Evolutionary conservation across 2,113 vertebrate genomes (phyloP), one percentile per base, ranked within the genome.

Genomic region (Podarcis raffonei): DNA sequence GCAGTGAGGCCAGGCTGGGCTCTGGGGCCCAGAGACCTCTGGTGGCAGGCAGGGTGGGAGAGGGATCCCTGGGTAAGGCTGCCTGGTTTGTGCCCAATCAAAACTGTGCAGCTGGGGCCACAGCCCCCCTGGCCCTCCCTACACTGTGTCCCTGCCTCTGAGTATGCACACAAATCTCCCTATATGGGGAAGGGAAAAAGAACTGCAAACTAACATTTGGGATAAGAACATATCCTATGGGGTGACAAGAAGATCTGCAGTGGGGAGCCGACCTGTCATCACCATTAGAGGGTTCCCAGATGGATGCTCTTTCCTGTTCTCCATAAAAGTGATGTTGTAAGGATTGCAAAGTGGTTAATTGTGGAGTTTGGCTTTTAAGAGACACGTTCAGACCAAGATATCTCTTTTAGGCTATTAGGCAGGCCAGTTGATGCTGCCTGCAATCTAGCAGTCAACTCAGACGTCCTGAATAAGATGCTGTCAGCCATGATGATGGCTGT

Each of bases 311-410:
- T 35, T 37, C 59, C 7, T 69, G 15, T 78, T 57, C 42, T 22
- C 42, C 15, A 35, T 76, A 30, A 20, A 23, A 78, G 62, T 23
- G 32, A 37, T 30, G 74, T 37, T 84, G 87, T 57, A 76, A 57
- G 42, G 39, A 22, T 69, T 89, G 23, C 78, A 78, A 89, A 85
- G 76, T 79, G 66, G 82, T 79, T 89, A 85, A 89, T 89, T 85
- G 68, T 32, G 48, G 48, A 18, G 53, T 62, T 77, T 80, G 39
- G 25, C 62, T 77, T 18, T 79, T 89, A 62, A 89, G 74, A 85
- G 83, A 68, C 22, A 72, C 9, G 30, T 48, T 79, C 53, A 32
- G 37, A 42, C 42, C 57, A 62, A 37, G 20, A 72, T 62, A 42
- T 84, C 72, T 37, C 16, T 77, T 89, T 68, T 83, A 83, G 81